A percentile compares a stretch with the other conserved stretches of the same genome.
Evolutionary conservation across 2,113 vertebrate species (phyloP).

Genomic region (Echinops telfairi): DNA sequence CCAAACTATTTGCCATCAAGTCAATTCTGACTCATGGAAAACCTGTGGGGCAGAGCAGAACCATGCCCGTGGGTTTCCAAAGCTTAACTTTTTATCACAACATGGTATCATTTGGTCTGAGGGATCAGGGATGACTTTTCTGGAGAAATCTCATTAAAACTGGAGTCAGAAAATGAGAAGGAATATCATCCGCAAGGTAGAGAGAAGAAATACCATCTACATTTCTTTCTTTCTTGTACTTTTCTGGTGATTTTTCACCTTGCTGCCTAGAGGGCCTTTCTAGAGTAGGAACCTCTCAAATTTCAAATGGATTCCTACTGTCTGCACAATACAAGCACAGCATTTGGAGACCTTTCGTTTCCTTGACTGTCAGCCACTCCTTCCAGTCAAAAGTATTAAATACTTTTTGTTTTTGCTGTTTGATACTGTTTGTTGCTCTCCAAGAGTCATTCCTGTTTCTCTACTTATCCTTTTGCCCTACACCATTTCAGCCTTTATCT

Average conservation of each 20-base stretch:
- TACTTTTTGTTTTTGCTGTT: too few relatives aligned
- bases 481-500: not conserved
- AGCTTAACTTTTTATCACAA: too few relatives aligned
- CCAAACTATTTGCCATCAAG: too few relatives aligned
- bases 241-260: slow-evolving; percentile 26
- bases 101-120: too few relatives aligned
- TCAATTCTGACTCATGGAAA: too few relatives aligned
- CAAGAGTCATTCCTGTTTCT: not conserved
- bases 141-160: slow-evolving; percentile 25
- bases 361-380: not conserved
- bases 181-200: not conserved
- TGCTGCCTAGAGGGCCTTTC: slow-evolving; percentile 15
- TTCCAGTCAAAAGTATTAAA: not conserved
- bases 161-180: slow-evolving; percentile 8
- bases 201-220: not conserved
- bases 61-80: too few relatives aligned
- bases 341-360: not conserved
- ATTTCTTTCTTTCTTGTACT: slow-evolving; percentile 21
- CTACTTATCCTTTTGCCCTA: not conserved
- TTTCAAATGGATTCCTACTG: not conserved
- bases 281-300: slow-evolving; percentile 54
- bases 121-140: not conserved
- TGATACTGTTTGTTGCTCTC: slow-evolving; percentile 20
- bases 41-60: too few relatives aligned
- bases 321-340: not conserved